Base-by-base conservation (phyloP, 2,113 vertebrate species). In the Pantherophis guttatus region DNA sequence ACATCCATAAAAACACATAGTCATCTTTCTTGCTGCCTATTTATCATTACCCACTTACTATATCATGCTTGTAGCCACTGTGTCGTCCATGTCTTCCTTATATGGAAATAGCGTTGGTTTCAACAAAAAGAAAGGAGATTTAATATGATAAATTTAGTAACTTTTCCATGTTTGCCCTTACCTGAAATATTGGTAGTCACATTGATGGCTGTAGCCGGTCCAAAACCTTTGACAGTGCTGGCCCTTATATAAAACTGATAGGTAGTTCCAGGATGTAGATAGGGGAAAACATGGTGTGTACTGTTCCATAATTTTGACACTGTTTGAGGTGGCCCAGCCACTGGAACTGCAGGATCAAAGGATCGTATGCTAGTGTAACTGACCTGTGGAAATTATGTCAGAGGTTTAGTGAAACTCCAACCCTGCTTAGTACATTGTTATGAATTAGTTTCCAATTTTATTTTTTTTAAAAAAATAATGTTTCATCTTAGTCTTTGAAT, bases 181-280 rank as follows among this genome's bases (percentile, higher is more conserved):
- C 99, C 99, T 96, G 99, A 99, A 94, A 99, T 99, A 94, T 99
- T 99, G 65, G 99, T 99, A 19, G 99, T 99, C 89, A 99, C 98
- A 1, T 99, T 99, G 96, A 99, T 98, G 0, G 98, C 98, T 26
- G 98, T 98, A 5, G 99, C 98, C 50, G 98, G 98, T 1, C 99
- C 99, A 55, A 99, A 99, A 2, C 99, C 99, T 96, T 99, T 99
- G 92, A 99, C 90, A 0, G 99, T 99, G 94, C 99, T 99, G 44
- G 99, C 99, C 48, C 98, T 98, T 96, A 99, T 98, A 33, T 98
- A 98, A 94, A 99, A 99, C 96, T 99, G 99, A 97, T 99, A 99
- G 0, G 99, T 99, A 75, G 99, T 99, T 0, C 99, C 99, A 0
- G 99, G 99, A 93, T 99, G 98, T 13, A 99, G 97, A 96, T 99